These are phyloP conservation scores for Origma solitaria DNA, from an alignment of 2,113 vertebrate species.

Conservation along the genomic window DNA sequence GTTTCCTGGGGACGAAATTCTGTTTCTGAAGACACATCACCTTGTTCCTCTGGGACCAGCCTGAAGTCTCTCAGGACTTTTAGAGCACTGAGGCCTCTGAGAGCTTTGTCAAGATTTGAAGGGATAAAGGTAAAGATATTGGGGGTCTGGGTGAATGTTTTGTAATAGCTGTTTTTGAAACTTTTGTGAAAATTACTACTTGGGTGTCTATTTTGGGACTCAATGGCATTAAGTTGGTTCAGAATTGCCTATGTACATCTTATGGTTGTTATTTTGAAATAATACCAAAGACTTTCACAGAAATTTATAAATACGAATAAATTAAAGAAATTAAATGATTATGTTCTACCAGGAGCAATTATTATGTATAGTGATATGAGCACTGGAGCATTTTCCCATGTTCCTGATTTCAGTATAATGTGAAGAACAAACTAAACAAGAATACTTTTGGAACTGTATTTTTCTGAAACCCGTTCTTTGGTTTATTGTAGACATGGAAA, in stretches of 20 bases:
- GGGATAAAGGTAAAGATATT: slow-evolving; percentile 72
- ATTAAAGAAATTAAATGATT: neutral
- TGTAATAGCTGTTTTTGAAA: neutral
- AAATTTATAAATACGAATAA: neutral
- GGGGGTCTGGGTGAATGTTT: neutral
- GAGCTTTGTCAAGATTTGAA: slow-evolving; percentile 85
- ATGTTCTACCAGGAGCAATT: neutral
- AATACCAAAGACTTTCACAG: neutral
- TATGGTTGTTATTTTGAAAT: neutral
- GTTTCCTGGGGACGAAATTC: neutral
- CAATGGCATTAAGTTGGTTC: neutral
- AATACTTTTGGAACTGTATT: neutral
- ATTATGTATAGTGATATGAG: neutral
- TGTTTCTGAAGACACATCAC: neutral
- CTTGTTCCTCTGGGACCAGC: neutral
- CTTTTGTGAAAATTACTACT: neutral
- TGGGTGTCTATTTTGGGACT: neutral
- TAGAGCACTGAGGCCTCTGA: slow-evolving; percentile 87
- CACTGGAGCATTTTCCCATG: neutral
- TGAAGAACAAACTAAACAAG: neutral
- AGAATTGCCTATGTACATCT: neutral
- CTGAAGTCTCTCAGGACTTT: slow-evolving; percentile 90
- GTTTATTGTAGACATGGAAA: neutral
- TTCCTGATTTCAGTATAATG: neutral
- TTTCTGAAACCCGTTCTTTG: neutral